phyloP scores from a whole-genome alignment of 2,888 invertebrate genomes.

The Saturnia japonica region DNA sequence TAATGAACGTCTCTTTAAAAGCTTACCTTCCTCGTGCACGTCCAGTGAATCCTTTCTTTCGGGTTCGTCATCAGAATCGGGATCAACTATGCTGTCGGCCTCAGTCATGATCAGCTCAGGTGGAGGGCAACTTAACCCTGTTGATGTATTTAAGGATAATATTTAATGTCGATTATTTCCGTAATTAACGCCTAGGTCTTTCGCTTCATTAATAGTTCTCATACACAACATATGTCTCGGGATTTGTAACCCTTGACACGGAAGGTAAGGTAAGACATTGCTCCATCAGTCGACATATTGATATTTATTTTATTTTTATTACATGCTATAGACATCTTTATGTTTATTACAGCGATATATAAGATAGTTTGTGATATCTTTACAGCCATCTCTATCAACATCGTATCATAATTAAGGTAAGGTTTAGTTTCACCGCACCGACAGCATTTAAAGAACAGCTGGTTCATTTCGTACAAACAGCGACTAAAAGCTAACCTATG shows the following conservation, averaged over 20 bases:
- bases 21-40: constrained; percentile 76
- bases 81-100: constrained; percentile 63
- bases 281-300: neutral
- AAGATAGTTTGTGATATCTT: constrained; percentile 16
- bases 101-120: constrained; percentile 76
- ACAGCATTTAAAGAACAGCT: neutral
- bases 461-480: neutral
- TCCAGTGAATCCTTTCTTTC: constrained; percentile 76
- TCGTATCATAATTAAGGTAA: neutral
- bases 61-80: constrained; percentile 72
- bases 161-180: constrained; percentile 5
- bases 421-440: neutral
- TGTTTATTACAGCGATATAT: neutral
- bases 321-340: neutral
- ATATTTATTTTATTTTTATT: neutral
- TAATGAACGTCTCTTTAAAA: neutral
- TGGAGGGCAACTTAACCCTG: constrained; percentile 54
- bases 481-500: neutral
- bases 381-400: neutral
- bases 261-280: neutral
- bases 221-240: neutral
- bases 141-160: constrained; percentile 42
- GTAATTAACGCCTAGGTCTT: neutral
- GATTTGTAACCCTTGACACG: neutral
- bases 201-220: neutral